Evolutionary conservation across 2,113 vertebrate genomes (phyloP), one percentile per base, ranked within the genome.

Genomic region (Heterotis niloticus): DNA sequence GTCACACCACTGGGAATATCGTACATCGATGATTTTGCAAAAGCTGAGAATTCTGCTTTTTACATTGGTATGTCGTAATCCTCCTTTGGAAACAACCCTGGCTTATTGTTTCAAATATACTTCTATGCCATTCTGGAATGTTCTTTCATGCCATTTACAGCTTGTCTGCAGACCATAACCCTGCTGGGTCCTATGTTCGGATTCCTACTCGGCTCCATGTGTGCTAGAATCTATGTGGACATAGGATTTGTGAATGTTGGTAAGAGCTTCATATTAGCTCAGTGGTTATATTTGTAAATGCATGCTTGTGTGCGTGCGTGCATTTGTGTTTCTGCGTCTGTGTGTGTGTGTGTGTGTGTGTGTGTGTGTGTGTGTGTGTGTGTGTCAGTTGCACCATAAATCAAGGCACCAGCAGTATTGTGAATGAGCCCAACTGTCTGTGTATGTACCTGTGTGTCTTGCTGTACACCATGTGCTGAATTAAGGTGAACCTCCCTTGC

Each of bases 1-100:
- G 85, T 98, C 81, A 82, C 88, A 0, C 96, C 96, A 0, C 78
- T 98, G 70, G 96, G 96, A 28, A 91, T 99, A 83, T 95, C 97
- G 28, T 99, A 97, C 20, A 86, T 99, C 5, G 97, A 98, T 64
- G 96, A 98, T 84, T 98, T 96, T 81, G 90, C 96, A 12, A 91
- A 89, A 86, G 89, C 92, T 28, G 95, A 96, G 79, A 92, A 95
- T 74, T 91, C 94, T 12, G 92, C 95, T 5, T 88, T 98, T 79
- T 96, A 97, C 52, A 88, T 98, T 9, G 95, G 96, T 96, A 90
- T 92, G 75, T 62, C 24, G 24, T 28, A 9, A 28, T 9, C 24
- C 16, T 44, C 34, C 34, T 44, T 0, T 52, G 51, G 12, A 28
- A 64, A 73, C 54, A 16, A 14, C 51, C 26, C 44, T 23, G 18